phyloP scores from a whole-genome alignment of 2,797 vertebrate species.

The Syngnathus acus region DNA sequence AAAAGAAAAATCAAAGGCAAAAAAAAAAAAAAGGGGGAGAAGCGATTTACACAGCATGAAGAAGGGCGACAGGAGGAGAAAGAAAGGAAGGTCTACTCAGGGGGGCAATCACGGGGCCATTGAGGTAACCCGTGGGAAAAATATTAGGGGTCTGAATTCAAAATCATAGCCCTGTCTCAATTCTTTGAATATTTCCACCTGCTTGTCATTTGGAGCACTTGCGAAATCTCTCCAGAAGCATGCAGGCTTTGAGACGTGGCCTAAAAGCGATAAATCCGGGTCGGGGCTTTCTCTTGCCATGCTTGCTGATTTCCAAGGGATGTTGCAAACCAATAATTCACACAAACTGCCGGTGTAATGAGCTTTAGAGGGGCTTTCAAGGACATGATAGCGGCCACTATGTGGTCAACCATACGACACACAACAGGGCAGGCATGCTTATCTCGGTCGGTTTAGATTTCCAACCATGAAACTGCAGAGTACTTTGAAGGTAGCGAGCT shows the following conservation, averaged over 20 bases:
- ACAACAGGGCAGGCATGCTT: not conserved
- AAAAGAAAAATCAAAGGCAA: not conserved
- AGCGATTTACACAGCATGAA: not conserved
- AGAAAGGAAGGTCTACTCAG: not conserved
- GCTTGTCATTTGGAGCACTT: no score
- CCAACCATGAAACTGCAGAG: conserved; percentile 25
- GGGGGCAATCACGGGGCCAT: not conserved
- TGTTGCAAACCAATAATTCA: conserved; percentile 42
- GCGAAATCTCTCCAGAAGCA: not conserved
- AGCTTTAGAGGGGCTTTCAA: conserved; percentile 39
- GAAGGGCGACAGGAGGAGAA: not conserved
- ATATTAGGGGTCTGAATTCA: no score
- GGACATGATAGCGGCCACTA: conserved; percentile 13
- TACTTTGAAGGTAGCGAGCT: conserved; percentile 44
- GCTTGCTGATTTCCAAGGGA: not conserved
- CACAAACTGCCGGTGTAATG: conserved; percentile 32
- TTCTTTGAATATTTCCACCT: no score
- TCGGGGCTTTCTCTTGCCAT: not conserved
- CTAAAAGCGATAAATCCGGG: not conserved
- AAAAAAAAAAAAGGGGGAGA: not conserved
- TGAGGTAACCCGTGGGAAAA: no score
- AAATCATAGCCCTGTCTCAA: no score
- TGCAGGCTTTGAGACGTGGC: not conserved
- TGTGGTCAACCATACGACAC: conserved; percentile 6
- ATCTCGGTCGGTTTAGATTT: conserved; percentile 17